Percentiles rank a stretch among this genome's conserved stretches.
These are phyloP conservation scores for Limnothrissa miodon DNA, from an alignment of 2,113 vertebrate species.

Conservation along the genomic window DNA sequence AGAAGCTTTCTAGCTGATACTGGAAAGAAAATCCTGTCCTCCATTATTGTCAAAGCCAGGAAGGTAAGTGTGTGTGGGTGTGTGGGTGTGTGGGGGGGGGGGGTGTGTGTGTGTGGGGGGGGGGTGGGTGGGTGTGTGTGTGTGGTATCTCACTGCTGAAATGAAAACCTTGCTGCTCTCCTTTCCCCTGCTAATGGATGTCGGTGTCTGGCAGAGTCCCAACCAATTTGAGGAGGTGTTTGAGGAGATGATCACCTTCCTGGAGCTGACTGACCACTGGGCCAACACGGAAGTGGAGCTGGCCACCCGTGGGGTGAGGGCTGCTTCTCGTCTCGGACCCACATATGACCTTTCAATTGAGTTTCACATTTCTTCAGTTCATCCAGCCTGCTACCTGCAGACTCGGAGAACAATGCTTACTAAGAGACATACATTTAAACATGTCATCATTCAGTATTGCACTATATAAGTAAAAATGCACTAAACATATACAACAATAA, in stretches of 20 bases:
- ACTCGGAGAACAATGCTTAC: too few species aligned
- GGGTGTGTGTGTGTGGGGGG: not conserved
- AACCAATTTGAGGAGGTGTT: conserved; percentile 95
- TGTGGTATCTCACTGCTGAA: not conserved
- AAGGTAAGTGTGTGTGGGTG: conserved; percentile 75
- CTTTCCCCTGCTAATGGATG: not conserved
- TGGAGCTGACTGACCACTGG: conserved; percentile 91
- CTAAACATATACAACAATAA: not conserved
- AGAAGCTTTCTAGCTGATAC: conserved; percentile 87
- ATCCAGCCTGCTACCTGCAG: too few species aligned
- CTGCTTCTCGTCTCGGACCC: not conserved
- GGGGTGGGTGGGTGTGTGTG: not conserved
- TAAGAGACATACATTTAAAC: too few species aligned
- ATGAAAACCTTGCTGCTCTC: not conserved
- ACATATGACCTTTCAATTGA: too few species aligned
- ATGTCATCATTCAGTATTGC: too few species aligned
- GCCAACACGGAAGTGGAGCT: conserved; percentile 88
- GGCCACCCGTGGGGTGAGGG: conserved; percentile 83
- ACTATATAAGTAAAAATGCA: too few species aligned
- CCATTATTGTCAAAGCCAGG: conserved; percentile 85
- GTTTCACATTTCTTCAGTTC: too few species aligned
- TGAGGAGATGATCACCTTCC: conserved; percentile 91
- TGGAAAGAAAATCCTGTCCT: conserved; percentile 90
- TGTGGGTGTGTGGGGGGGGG: not conserved
- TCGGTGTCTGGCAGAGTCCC: conserved; percentile 76